Evolutionary conservation across 2,113 vertebrate genomes (phyloP).

Genomic region (Progne subis): DNA sequence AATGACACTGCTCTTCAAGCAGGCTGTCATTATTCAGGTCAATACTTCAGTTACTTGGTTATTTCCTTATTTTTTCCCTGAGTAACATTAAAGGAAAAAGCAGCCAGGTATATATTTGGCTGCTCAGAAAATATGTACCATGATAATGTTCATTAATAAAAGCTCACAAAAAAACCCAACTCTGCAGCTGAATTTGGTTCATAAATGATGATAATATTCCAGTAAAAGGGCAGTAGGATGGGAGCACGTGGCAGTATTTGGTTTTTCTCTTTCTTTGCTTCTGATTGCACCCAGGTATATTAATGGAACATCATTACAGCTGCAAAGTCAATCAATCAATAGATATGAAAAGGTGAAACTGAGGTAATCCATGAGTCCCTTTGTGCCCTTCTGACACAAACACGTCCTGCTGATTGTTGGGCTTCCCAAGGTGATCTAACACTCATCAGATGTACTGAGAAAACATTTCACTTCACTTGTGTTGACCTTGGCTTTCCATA

Average conservation of each 20-base stretch:
- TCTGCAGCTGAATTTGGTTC: background rate
- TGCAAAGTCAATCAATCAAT: background rate
- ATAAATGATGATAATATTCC: background rate
- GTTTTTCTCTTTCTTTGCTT: background rate
- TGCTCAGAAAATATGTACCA: background rate
- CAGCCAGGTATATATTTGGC: background rate
- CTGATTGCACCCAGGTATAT: background rate
- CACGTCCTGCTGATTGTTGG: background rate
- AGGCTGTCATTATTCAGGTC: background rate
- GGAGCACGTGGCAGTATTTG: background rate
- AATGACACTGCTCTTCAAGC: background rate
- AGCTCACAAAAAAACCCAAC: background rate
- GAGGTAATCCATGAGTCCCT: background rate
- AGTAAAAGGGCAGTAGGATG: background rate
- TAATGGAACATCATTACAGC: background rate
- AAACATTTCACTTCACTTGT: background rate
- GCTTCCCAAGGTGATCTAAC: background rate
- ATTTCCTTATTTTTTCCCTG: slow-evolving; percentile 9
- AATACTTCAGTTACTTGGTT: background rate
- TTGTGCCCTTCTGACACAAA: background rate
- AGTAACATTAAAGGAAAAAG: background rate
- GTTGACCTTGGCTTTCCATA: background rate
- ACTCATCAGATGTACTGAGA: background rate
- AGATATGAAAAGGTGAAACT: background rate
- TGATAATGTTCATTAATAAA: background rate